These are phyloP conservation scores for Meteorus cinctellus DNA, from an alignment of 2,888 invertebrate species.

Conservation along the genomic window DNA sequence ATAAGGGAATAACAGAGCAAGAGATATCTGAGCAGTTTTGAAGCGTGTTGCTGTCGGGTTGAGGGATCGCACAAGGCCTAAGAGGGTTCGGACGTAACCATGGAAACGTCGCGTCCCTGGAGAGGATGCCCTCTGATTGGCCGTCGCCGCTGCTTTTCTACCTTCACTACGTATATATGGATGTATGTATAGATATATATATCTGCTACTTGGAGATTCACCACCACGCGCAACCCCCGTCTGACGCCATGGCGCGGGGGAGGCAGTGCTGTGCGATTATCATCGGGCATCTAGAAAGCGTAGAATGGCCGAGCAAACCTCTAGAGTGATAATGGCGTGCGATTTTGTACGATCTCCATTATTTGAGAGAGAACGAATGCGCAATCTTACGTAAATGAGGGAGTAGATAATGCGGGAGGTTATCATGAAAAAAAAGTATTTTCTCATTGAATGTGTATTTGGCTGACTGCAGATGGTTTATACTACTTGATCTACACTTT, in stretches of 20 bases:
- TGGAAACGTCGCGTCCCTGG: constrained; percentile 72
- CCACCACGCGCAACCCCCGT: constrained; percentile 57
- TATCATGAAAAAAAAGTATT: background rate
- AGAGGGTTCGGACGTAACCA: constrained; percentile 73
- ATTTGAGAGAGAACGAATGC: background rate
- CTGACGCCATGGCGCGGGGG: constrained; percentile 40
- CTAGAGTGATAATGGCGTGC: constrained; percentile 46
- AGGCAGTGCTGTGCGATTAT: constrained; percentile 62
- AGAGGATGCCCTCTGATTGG: constrained; percentile 73
- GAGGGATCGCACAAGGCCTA: constrained; percentile 71
- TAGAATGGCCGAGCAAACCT: constrained; percentile 62
- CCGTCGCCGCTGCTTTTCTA: constrained; percentile 69
- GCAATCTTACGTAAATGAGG: background rate
- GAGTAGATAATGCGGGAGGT: background rate
- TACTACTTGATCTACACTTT: background rate
- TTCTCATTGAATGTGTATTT: background rate
- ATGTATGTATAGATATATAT: constrained; percentile 40
- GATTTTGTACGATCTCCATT: constrained; percentile 22
- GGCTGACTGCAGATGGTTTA: background rate
- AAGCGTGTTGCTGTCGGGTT: constrained; percentile 52
- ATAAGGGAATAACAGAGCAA: constrained; percentile 27
- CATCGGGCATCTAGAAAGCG: constrained; percentile 65
- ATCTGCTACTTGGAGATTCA: constrained; percentile 58
- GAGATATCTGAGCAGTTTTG: constrained; percentile 43
- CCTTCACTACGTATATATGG: constrained; percentile 53